Base-by-base conservation (phyloP, 2,797 vertebrate genomes). In the Anguilla anguilla region DNA sequence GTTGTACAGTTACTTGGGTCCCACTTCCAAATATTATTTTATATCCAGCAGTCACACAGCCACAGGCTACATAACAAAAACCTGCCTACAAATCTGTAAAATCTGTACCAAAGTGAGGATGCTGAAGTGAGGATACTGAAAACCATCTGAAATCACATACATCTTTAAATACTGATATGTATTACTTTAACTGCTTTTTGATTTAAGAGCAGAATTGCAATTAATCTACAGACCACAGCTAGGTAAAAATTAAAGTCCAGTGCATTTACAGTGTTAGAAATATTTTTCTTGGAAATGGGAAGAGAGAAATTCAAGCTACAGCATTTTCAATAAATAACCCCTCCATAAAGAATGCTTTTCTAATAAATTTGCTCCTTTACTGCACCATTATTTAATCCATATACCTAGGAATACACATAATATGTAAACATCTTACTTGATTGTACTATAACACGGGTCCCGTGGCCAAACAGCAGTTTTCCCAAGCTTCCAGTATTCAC, bases 391-490 rank as follows among this genome's bases (percentile, higher is more conserved):
- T 64, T 64, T 25, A 19, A 64, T 64, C 22, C 61, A 64, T 64
- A 64, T 55, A 15, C 61, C 22, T 64, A 25, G 22, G 64, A 28
- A 69, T 4, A n/a, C n/a, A 28, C 25, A 67, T 5, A 13, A 25
- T n/a, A 67, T n/a, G 64, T 67, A 69, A 69, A 69, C 7, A 69
- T 69, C 64, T 87, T 87, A 87, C 4, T 25, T 51, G 39, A 43
- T 15, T 88, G 72, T 19, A 88, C 84, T 53, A 10, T 46, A 72
- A 88, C 72, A 17, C 0, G 35, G 9, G 84, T 88, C 31, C 87
- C 87, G 51, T 35, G 17, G 19, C 87, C 87, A 88, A 88, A 86
- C 13, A 86, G 6, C 22, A 86, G 25, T 74, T 86, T 86, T 35
- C 55, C 72, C 35, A 13, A 25, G 11, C 72, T 53, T 11, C 49